Evolutionary conservation across 2,113 vertebrate genomes (phyloP).

Genomic region (Lepus americanus): DNA sequence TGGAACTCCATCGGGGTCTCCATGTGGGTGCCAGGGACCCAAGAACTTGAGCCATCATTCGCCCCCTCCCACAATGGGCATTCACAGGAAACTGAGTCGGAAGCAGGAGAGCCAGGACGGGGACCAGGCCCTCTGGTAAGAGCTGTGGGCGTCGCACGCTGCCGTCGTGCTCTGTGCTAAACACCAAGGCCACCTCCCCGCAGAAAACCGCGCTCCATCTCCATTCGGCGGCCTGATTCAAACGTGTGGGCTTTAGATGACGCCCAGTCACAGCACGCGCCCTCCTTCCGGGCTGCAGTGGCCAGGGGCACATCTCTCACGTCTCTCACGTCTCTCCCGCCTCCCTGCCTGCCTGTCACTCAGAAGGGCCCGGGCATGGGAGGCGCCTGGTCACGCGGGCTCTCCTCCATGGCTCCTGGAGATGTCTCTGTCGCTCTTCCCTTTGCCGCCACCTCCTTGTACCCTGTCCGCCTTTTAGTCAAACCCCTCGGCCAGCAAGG

Average conservation of each 20-base stretch:
- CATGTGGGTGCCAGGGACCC: no score
- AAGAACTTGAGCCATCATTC: no score
- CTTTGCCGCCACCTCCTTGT: not conserved
- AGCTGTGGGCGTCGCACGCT: no score
- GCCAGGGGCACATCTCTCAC: not conserved
- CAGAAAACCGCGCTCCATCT: not conserved
- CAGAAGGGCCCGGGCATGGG: no score
- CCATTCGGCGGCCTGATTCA: not conserved
- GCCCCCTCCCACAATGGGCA: no score
- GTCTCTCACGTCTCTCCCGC: not conserved
- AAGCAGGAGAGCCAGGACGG: no score
- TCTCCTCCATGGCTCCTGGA: no score
- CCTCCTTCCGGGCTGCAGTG: not conserved
- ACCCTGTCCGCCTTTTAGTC: not conserved
- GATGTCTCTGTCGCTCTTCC: not conserved
- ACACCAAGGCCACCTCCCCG: not conserved
- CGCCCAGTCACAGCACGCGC: not conserved
- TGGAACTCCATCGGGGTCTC: no score
- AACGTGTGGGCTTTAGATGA: not conserved
- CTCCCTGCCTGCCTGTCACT: not conserved
- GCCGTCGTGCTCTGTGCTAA: no score
- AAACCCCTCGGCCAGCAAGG: accelerated
- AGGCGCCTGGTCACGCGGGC: not conserved
- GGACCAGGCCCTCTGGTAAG: no score
- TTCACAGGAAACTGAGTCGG: no score